These are phyloP conservation scores for Octodonta nipae DNA, from an alignment of 2,888 invertebrate genomes.

Conservation along the genomic window DNA sequence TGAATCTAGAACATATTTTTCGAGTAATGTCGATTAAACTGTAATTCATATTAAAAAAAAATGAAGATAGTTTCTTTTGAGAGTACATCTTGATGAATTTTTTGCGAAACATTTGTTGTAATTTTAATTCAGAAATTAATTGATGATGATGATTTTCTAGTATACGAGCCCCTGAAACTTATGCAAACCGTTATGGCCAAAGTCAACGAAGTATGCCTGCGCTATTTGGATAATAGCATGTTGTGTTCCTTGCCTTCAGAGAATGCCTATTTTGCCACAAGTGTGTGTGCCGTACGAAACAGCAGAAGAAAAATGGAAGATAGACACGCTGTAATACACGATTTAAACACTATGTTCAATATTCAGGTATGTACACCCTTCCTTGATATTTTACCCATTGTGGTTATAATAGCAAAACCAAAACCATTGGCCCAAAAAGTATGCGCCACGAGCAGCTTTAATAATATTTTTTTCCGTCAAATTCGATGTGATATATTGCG, in stretches of 20 bases:
- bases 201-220: slow-evolving; percentile 56
- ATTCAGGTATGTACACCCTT: slow-evolving; percentile 41
- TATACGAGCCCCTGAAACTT: slow-evolving; percentile 55
- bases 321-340: slow-evolving; percentile 68
- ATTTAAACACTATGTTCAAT: slow-evolving; percentile 68
- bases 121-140: too few species aligned
- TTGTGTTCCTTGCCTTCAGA: slow-evolving; percentile 51
- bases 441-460: too few species aligned
- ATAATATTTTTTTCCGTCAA: too few species aligned
- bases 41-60: too few species aligned
- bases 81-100: too few species aligned
- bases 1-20: too few species aligned
- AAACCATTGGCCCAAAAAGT: too few species aligned
- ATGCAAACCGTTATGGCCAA: slow-evolving; percentile 62
- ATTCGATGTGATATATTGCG: too few species aligned
- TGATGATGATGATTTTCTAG: slow-evolving; percentile 35
- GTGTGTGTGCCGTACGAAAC: slow-evolving; percentile 66
- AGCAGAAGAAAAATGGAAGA: slow-evolving; percentile 84
- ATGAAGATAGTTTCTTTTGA: too few species aligned
- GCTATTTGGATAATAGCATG: slow-evolving; percentile 54
- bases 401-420: too few species aligned
- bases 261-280: slow-evolving; percentile 37
- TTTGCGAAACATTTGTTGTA: too few species aligned
- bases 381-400: slow-evolving; percentile 2
- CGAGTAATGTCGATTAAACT: too few species aligned